A percentile compares a stretch with the other conserved stretches of the same genome.
phyloP scores from a whole-genome alignment of 2,888 invertebrate genomes.

The Carabus problematicus region DNA sequence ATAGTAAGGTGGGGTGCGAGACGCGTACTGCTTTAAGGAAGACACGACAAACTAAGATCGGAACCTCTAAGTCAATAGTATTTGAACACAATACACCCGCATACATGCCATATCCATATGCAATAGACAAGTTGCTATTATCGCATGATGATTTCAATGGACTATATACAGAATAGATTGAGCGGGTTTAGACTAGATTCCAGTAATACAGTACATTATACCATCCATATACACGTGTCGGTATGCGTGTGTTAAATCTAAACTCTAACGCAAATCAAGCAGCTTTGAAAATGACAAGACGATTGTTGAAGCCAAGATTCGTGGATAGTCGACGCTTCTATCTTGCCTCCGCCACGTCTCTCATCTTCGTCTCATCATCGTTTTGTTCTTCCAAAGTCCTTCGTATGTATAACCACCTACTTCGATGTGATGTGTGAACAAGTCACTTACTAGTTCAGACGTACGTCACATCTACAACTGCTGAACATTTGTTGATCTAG shows the following conservation, averaged over 20 bases:
- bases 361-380: no score
- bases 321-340: no score
- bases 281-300: conserved; percentile 58
- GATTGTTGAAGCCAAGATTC: conserved; percentile 51
- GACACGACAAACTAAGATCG: conserved; percentile 38
- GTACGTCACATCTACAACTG: no score
- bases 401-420: conserved; percentile 44
- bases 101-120: conserved; percentile 57
- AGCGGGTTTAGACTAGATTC: conserved; percentile 9
- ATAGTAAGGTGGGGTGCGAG: not conserved
- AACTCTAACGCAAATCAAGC: conserved; percentile 55
- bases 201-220: not conserved
- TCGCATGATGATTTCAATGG: conserved; percentile 40
- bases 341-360: no score
- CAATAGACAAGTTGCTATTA: conserved; percentile 52
- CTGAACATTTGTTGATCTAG: no score
- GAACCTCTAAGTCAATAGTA: conserved; percentile 41
- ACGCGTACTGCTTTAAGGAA: conserved; percentile 21
- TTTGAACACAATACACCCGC: conserved; percentile 55
- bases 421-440: conserved; percentile 49
- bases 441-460: no score
- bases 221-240: not conserved
- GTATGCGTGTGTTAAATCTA: conserved; percentile 51
- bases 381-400: no score
- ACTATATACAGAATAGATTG: conserved; percentile 27